Evolutionary conservation across 2,113 vertebrate genomes (phyloP).

Genomic region (Melierax canorus): DNA sequence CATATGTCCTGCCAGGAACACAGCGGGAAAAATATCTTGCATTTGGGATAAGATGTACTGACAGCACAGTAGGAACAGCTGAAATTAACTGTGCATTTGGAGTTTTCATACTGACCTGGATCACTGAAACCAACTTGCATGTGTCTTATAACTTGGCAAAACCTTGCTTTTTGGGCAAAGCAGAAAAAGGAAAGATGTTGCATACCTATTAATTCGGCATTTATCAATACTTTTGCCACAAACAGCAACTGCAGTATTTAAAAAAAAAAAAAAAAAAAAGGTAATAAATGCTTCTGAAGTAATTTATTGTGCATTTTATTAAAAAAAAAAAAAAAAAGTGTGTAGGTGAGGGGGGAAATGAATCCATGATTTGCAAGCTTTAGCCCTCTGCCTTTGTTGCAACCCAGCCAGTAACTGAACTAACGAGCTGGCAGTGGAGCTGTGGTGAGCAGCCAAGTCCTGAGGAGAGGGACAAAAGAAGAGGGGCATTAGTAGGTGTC

Average conservation of each 20-base stretch:
- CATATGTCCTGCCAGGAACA: background rate
- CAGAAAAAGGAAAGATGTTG: background rate
- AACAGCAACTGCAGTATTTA: background rate
- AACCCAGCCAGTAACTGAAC: background rate
- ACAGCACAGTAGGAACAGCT: background rate
- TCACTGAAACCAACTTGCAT: background rate
- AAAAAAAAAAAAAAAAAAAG: background rate
- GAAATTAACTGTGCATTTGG: conserved; percentile 16
- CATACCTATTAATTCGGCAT: background rate
- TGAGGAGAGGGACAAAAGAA: background rate
- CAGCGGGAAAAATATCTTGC: conserved; percentile 11
- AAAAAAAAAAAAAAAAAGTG: background rate
- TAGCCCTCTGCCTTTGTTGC: background rate
- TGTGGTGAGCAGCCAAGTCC: background rate
- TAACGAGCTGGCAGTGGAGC: background rate
- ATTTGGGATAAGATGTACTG: background rate
- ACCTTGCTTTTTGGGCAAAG: background rate
- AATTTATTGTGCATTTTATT: background rate
- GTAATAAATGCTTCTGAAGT: background rate
- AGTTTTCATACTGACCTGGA: background rate
- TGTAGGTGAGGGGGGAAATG: background rate
- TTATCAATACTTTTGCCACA: background rate
- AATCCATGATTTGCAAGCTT: background rate
- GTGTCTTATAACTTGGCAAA: background rate
- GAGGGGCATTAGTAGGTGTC: background rate